Conservation (phyloP, 2,888 invertebrate species). For the Formica aserva region DNA sequence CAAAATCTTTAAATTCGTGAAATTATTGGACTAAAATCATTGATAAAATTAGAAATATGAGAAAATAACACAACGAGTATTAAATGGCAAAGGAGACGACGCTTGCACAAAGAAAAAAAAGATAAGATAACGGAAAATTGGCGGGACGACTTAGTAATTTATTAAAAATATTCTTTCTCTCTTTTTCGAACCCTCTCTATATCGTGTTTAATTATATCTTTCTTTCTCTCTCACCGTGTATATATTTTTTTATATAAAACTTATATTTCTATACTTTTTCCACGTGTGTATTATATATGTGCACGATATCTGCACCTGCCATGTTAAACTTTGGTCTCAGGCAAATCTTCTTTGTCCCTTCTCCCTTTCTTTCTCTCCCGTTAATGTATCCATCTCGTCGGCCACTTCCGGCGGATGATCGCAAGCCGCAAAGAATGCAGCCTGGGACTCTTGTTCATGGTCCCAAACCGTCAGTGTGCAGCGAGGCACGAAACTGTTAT, state of each 20-base stretch:
- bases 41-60: background rate
- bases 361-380: conserved; percentile 28
- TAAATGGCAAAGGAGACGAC: conserved; percentile 55
- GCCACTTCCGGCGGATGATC: conserved; percentile 75
- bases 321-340: conserved; percentile 30
- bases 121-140: conserved; percentile 40
- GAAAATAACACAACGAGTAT: conserved; percentile 32
- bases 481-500: conserved; percentile 79
- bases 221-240: background rate
- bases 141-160: conserved; percentile 79
- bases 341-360: conserved; percentile 39
- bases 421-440: conserved; percentile 60
- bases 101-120: conserved; percentile 7
- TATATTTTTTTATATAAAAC: background rate
- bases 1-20: background rate
- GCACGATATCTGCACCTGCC: background rate
- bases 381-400: conserved; percentile 29
- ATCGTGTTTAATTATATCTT: background rate
- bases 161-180: conserved; percentile 72
- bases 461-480: conserved; percentile 73
- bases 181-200: background rate
- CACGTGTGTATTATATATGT: background rate
- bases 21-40: background rate
- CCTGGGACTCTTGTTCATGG: conserved; percentile 61
- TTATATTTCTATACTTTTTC: background rate